Evolutionary conservation across 2,113 vertebrate species (phyloP), one percentile per base, ranked within the genome.

Genomic region (Tenebrosternarchus preto): DNA sequence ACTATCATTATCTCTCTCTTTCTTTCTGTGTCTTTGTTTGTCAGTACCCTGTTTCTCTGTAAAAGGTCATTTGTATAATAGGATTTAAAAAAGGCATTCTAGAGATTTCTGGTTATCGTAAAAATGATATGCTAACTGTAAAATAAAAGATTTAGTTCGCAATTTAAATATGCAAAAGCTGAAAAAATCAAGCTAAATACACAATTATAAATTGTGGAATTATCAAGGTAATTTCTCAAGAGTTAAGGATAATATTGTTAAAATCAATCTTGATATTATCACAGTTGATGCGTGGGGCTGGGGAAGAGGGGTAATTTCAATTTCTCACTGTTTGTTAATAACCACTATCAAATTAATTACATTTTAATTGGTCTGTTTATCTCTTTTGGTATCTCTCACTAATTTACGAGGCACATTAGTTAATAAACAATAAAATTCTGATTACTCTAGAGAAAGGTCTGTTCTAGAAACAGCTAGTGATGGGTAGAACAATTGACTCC

Each of bases 291-390:
- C 25, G 53, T 59, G 50, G 39, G 29, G 43, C 11, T 50, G 43
- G 43, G 43, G 43, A 2, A 15, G 24, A 31, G 17, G 63, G 39
- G 19, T 8, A 7, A 31, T 76, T 25, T 29, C 29, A 53, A 24
- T 78, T 24, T 16, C 17, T 31, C 43, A 74, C 76, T 57, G 60
- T 80, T 74, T 71, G 29, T 63, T 70, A 60, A 43, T 67, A 73
- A 19, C 76, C 61, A 74, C 77, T 77, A 61, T 80, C 61, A 63
- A 67, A 85, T 83, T 57, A 82, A 87, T 85, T 80, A 22, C 72
- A 36, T 64, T 55, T 73, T 77, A 72, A 63, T 80, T 80, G 68
- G 27, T 36, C 73, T 31, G 70, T 80, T 69, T 82, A 82, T 85
- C 74, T 77, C 39, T 71, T 77, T 69, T 59, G 43, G 57, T 67